These are phyloP conservation scores for Pterostichus madidus DNA, from an alignment of 2,888 invertebrate genomes.

Conservation along the genomic window DNA sequence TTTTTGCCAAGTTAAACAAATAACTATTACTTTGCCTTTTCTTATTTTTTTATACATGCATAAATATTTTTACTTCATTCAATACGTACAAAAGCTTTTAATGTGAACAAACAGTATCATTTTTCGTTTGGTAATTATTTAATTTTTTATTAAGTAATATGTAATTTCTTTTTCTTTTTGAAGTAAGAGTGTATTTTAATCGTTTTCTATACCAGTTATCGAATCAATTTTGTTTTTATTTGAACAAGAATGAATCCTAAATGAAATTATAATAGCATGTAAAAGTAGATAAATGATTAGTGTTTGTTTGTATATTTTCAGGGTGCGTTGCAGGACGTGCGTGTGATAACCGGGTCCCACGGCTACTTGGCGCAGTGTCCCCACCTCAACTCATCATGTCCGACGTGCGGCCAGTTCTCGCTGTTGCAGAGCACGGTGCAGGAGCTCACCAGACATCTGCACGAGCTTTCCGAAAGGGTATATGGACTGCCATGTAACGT, in stretches of 20 bases:
- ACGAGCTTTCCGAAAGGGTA: constrained; percentile 92
- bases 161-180: not conserved
- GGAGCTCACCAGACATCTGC: constrained; percentile 88
- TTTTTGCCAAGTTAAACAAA: no score
- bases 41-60: no score
- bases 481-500: constrained; percentile 78
- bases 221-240: no score
- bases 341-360: constrained; percentile 90
- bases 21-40: no score
- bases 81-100: no score
- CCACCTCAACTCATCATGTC: constrained; percentile 91
- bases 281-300: no score
- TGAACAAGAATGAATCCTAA: no score
- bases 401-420: constrained; percentile 94
- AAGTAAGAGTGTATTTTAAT: not conserved
- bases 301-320: constrained; percentile 75
- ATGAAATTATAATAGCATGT: no score
- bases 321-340: constrained; percentile 94
- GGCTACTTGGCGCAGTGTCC: constrained; percentile 94
- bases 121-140: no score
- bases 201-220: not conserved
- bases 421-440: constrained; percentile 90
- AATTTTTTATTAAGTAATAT: not conserved
- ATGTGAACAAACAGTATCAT: no score
- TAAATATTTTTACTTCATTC: no score